These are phyloP conservation scores for Caranx ignobilis DNA, from an alignment of 2,113 vertebrate genomes.

Conservation along the genomic window DNA sequence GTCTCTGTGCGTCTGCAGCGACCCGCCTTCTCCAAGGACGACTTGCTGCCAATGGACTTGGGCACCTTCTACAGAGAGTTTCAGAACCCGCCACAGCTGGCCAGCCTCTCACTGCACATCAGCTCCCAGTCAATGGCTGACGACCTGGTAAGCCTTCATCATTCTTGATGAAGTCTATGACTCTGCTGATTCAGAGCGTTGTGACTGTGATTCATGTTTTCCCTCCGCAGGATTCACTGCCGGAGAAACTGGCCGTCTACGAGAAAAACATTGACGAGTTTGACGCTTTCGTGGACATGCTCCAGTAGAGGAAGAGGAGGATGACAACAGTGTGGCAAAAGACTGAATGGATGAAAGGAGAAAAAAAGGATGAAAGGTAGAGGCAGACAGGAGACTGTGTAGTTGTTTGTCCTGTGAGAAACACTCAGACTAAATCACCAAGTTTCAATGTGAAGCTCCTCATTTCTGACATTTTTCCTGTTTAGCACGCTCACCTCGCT, in stretches of 20 bases:
- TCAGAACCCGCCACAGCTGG: conserved; percentile 97
- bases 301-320: conserved; percentile 85
- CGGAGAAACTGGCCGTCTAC: conserved; percentile 95
- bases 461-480: conserved; percentile 4
- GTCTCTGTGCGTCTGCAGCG: conserved; percentile 80
- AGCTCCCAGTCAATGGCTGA: conserved; percentile 99
- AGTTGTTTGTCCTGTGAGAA: conserved; percentile 34
- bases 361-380: conserved; percentile 9
- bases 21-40: conserved; percentile 98
- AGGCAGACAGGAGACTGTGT: conserved; percentile 19
- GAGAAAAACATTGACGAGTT: conserved; percentile 99
- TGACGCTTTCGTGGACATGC: conserved; percentile 98
- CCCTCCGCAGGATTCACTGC: conserved; percentile 91
- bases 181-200: neutral
- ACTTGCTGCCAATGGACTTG: conserved; percentile 97
- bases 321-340: neutral
- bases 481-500: conserved; percentile 1
- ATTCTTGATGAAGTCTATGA: neutral
- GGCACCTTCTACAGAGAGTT: conserved; percentile 99
- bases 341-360: neutral
- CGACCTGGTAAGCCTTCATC: conserved; percentile 88
- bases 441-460: conserved; percentile 46
- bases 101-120: conserved; percentile 95
- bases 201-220: neutral
- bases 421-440: conserved; percentile 34